Evolutionary conservation across 2,113 vertebrate genomes (phyloP), one percentile per base, ranked within the genome.

Genomic region (Electrona antarctica): DNA sequence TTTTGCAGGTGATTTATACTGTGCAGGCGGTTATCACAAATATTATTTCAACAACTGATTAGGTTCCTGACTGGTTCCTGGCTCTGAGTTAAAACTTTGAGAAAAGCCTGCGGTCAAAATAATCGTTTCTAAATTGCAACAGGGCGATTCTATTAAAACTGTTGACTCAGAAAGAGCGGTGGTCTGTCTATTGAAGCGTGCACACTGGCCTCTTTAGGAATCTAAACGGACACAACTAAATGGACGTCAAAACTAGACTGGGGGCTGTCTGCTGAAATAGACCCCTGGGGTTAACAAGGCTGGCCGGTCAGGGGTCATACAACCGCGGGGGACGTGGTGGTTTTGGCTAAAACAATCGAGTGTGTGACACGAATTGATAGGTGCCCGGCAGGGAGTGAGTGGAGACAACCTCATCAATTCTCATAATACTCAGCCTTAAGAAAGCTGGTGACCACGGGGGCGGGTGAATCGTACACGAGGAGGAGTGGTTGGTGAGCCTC

Each of bases 391-490:
- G n/a, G 50, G 41, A 69, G 56, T 59, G 21, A 76, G 73, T 41
- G 33, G 72, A 52, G 66, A 49, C 64, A 55, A 54, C 21, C 41
- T 58, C 41, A 68, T 68, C 55, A 54, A 71, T 71, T 50, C 41
- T 45, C 69, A 67, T 68, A 73, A 56, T 51, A 76, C 48, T 74
- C 58, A 10, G 41, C 12, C 6, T 61, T 12, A 62, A 77, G 59
- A 71, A 51, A 79, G 41, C 65, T 48, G 67, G 77, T 63, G 57
- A 67, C 51, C 51, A 64, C 14, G 60, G 28, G 65, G 33, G 13
- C 0, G 49, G 63, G 6, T 71, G 29, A 71, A 64, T 5, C 41
- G 21, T 13, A 54, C 41, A 57, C 57, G 21, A 12, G 41, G 57
- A 10, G 68, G 60, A 69, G 72, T 69, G 55, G 29, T 60, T 14